Percentiles rank a stretch among this genome's conserved stretches.
These are phyloP conservation scores for Ceratina calcarata DNA, from an alignment of 1,140 invertebrate genomes.

Conservation along the genomic window DNA sequence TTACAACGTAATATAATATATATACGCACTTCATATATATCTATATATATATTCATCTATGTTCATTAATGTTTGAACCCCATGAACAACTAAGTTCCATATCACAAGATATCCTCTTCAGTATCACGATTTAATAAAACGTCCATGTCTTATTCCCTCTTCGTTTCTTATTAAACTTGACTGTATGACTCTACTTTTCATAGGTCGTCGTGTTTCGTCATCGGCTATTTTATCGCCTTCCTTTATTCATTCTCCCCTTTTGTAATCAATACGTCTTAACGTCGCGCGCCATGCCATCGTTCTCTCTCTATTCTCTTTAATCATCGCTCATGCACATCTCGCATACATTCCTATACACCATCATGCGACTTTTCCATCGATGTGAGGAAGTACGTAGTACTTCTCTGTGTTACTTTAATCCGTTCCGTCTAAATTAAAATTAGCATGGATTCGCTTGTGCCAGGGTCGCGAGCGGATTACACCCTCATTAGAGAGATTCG, in stretches of 20 bases:
- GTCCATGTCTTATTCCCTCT: constrained; percentile 25
- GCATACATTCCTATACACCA: background rate
- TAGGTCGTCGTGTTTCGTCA: constrained; percentile 26
- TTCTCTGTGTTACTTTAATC: background rate
- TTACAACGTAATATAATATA: constrained; percentile 50
- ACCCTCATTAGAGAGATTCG: background rate
- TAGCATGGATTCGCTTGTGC: constrained; percentile 35
- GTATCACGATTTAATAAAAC: constrained; percentile 66
- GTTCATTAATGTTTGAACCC: constrained; percentile 59
- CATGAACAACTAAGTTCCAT: constrained; percentile 71
- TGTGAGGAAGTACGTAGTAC: background rate
- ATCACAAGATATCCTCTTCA: constrained; percentile 74
- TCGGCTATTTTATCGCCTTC: background rate
- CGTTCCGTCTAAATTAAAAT: constrained; percentile 36
- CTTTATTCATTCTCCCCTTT: background rate
- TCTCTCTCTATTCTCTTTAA: constrained; percentile 8
- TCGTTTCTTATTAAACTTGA: constrained; percentile 16
- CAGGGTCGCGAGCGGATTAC: constrained; percentile 11
- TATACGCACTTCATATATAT: constrained; percentile 45
- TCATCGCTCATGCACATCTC: constrained; percentile 36
- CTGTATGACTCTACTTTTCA: background rate
- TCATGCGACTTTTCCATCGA: background rate
- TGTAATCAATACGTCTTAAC: background rate
- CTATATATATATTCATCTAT: constrained; percentile 52
- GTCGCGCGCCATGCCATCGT: background rate